Evolutionary conservation across 1,140 invertebrate genomes (phyloP), one percentile per base, ranked within the genome.

Genomic region (Bombus consobrinus): DNA sequence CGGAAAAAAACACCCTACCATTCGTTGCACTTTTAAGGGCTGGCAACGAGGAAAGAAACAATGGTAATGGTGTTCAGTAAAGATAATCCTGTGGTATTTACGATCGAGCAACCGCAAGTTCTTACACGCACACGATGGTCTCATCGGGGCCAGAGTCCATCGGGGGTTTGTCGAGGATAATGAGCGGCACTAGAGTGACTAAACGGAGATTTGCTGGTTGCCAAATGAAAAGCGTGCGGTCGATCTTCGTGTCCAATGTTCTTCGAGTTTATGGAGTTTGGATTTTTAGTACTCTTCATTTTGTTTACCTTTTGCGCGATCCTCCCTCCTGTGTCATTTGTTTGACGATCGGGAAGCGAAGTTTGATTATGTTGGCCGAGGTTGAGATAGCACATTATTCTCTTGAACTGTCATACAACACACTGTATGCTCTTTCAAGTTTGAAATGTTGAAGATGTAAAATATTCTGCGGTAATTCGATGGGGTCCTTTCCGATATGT

Each of bases 41-140:
- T 3, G 37, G 25, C 32, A 66, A 74, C 37, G 18, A 41, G 13
- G 34, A 47, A 78, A 72, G 34, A 86, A 74, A 79, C 68, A 79
- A 81, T 69, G 68, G 32, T 37, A 13, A 15, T 0, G 43, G 68
- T 32, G 66, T n/a, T 9, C 74, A 32, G 18, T 28, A 3, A 41
- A 81, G 87, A 88, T 83, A 89, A 87, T 89, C 72, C 77, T 73
- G 37, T 5, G 53, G 32, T 81, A 66, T 89, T 89, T 89, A 87
- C 53, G 85, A 87, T 79, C 68, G 64, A 83, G 72, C 41, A 72
- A 86, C 73, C 81, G 53, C 81, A 84, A 87, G 81, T 53, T 53
- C 18, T 22, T 53, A 18, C 79, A 74, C 62, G 32, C 73, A 83
- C 87, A 81, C 25, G 76, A 83, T 34, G 57, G 25, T 64, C 79